Conservation (phyloP, 2,113 vertebrate species). For the Serilophus lunatus region DNA sequence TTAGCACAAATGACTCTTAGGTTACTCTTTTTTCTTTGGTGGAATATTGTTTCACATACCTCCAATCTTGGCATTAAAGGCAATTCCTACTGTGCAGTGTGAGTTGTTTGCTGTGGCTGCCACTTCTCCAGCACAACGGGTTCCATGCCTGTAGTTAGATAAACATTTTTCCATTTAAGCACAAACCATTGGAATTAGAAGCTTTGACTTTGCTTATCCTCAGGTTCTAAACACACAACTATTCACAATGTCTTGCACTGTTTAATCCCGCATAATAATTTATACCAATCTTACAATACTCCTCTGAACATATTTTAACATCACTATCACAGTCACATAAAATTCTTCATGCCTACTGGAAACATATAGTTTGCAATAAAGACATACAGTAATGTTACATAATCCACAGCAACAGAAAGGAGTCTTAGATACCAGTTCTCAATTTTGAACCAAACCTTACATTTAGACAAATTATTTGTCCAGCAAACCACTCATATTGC, state of each 20-base stretch:
- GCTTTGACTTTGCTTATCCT: background rate
- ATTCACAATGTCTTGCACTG: background rate
- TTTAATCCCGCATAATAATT: background rate
- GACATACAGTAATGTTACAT: background rate
- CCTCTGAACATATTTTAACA: background rate
- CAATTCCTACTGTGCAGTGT: conserved; percentile 95
- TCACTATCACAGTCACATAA: background rate
- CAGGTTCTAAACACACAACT: background rate
- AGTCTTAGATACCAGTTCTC: background rate
- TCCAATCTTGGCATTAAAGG: conserved; percentile 97
- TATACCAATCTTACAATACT: background rate
- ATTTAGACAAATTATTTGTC: background rate
- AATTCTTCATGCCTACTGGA: background rate
- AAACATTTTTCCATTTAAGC: conserved; percentile 66
- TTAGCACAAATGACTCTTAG: background rate
- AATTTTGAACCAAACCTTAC: background rate
- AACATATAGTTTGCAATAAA: background rate
- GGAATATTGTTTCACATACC: conserved; percentile 77
- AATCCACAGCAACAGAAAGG: background rate
- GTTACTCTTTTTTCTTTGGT: background rate
- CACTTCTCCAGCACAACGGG: conserved; percentile 97
- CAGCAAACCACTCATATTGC: background rate
- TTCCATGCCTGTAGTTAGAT: conserved; percentile 89
- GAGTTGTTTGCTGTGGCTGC: conserved; percentile 97
- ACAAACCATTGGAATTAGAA: background rate